Percentiles rank a stretch among this genome's conserved stretches.
These are phyloP conservation scores for Rapana venosa DNA, from an alignment of 2,888 invertebrate genomes.

Conservation along the genomic window DNA sequence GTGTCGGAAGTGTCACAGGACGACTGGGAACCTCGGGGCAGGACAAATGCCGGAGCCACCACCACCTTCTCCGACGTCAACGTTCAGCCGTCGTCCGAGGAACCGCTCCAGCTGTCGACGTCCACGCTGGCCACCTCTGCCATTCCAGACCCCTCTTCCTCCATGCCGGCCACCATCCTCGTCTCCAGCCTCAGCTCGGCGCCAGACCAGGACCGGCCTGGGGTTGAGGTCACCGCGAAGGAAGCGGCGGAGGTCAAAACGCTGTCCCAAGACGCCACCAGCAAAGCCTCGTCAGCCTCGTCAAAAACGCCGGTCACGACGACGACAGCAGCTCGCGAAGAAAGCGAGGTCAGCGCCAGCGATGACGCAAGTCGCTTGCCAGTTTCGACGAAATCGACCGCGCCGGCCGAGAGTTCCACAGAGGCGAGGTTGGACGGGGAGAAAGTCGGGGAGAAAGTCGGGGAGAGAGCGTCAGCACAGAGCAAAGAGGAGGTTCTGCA, in stretches of 20 bases:
- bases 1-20: neutral
- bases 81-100: neutral
- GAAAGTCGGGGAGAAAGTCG: too few relatives aligned
- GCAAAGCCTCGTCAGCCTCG: neutral
- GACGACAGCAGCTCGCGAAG: neutral
- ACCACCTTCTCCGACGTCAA: neutral
- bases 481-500: neutral
- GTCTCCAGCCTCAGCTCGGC: neutral
- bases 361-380: neutral
- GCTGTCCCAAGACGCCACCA: neutral
- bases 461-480: neutral
- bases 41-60: neutral
- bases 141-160: neutral
- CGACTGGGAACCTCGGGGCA: neutral
- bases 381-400: neutral
- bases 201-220: neutral
- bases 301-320: neutral
- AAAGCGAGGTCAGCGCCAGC: neutral
- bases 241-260: neutral
- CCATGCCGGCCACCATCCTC: neutral
- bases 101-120: neutral
- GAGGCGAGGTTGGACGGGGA: neutral
- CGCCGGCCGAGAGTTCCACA: neutral
- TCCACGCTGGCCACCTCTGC: neutral
- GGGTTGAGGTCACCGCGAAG: neutral